phyloP scores from a whole-genome alignment of 1,140 invertebrate genomes.

The Harlomillsia oculata region DNA sequence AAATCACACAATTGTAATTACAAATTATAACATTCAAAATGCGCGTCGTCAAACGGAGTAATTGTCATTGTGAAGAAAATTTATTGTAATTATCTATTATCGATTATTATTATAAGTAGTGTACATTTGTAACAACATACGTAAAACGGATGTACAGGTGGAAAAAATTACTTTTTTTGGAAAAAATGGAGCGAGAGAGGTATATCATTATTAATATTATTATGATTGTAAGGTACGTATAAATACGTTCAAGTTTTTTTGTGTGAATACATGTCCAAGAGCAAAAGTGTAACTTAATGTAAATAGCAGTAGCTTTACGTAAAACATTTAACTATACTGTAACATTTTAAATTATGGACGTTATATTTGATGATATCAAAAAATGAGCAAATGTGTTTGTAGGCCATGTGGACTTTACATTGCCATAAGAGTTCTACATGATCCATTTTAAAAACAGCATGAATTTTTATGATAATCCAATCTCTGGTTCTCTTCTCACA shows the following conservation, averaged over 20 bases:
- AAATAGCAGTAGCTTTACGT: conserved; percentile 16
- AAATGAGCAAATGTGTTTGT: not conserved
- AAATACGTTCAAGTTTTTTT: not conserved
- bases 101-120: too few relatives aligned
- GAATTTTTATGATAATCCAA: not conserved
- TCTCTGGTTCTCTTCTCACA: not conserved
- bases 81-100: too few relatives aligned
- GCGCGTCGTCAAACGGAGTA: too few relatives aligned
- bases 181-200: too few relatives aligned
- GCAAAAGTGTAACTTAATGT: not conserved
- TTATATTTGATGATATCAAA: not conserved
- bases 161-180: too few relatives aligned
- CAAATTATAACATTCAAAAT: too few relatives aligned
- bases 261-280: not conserved
- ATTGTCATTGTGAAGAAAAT: too few relatives aligned
- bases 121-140: too few relatives aligned
- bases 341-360: not conserved
- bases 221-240: conserved; percentile 7
- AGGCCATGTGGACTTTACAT: too few relatives aligned
- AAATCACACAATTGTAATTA: too few relatives aligned
- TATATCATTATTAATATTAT: conserved; percentile 6
- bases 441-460: conserved; percentile 2
- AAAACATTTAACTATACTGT: conserved; percentile 3
- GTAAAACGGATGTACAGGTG: too few relatives aligned
- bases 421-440: too few relatives aligned